phyloP scores from a whole-genome alignment of 2,888 invertebrate genomes.

The Nemoura dubitans region DNA sequence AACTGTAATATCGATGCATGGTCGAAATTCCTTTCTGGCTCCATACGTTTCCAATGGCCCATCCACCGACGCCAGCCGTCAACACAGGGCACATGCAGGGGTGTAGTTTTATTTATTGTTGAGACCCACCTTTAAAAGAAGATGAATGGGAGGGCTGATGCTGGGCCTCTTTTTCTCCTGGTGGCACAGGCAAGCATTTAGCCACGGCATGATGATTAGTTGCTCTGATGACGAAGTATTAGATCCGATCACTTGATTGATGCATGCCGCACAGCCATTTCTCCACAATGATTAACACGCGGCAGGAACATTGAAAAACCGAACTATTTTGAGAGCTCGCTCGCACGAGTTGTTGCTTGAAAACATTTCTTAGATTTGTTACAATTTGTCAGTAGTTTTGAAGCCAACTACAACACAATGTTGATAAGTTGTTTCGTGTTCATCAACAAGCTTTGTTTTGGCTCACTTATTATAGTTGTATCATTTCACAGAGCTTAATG shows the following conservation, averaged over 20 bases:
- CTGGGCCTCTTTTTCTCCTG: conserved; percentile 61
- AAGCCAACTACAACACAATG: not conserved
- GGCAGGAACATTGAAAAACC: not conserved
- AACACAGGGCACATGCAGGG: not conserved
- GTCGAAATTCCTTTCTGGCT: not conserved
- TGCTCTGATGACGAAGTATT: not conserved
- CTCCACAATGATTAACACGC: not conserved
- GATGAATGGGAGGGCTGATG: conserved; percentile 63
- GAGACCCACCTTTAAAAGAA: conserved; percentile 60
- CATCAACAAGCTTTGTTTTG: not conserved
- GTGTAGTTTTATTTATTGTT: conserved; percentile 16
- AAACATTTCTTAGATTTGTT: not conserved
- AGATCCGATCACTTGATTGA: not conserved
- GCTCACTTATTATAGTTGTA: not conserved
- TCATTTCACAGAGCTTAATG: conserved; percentile 7
- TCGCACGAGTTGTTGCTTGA: not conserved
- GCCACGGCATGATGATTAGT: conserved; percentile 60
- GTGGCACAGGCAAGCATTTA: conserved; percentile 62
- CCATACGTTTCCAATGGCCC: not conserved
- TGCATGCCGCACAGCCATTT: not conserved
- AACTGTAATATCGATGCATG: not conserved
- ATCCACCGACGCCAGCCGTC: not conserved
- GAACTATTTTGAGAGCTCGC: not conserved
- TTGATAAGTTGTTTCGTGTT: not conserved
- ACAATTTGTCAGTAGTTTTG: not conserved